Percentiles rank a stretch among this genome's conserved stretches.
Conservation (phyloP, 1,140 invertebrate genomes). For the Euglossa dilemma region DNA sequence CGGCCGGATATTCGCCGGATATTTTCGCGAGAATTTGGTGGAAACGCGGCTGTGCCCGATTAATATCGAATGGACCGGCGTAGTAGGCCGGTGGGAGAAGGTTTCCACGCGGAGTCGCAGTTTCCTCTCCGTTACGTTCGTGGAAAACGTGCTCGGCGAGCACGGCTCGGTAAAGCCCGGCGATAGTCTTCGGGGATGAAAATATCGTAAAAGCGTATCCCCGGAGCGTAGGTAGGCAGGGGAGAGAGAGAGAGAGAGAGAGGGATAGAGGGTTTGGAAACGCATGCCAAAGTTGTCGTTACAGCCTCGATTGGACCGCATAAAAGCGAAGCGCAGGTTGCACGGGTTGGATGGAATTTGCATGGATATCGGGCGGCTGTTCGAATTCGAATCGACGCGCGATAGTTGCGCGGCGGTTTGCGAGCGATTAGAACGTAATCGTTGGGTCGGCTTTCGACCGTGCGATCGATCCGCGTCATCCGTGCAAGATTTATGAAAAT, state of each 20-base stretch:
- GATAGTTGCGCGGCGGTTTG: neutral
- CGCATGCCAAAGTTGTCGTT: neutral
- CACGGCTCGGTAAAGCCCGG: neutral
- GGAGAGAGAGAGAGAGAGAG: neutral
- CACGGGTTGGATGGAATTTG: slow-evolving; percentile 9
- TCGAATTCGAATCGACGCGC: slow-evolving; percentile 7
- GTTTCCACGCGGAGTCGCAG: neutral
- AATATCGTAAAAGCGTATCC: slow-evolving; percentile 16
- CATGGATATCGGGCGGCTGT: slow-evolving; percentile 5
- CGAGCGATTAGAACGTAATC: slow-evolving; percentile 11
- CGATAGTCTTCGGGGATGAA: slow-evolving; percentile 3
- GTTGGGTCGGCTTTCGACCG: slow-evolving; percentile 3
- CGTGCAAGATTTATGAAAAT: slow-evolving; percentile 64
- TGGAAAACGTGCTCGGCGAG: neutral
- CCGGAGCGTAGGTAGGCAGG: neutral
- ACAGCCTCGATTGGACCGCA: neutral
- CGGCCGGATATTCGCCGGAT: neutral
- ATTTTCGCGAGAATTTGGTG: neutral
- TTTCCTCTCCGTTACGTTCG: neutral
- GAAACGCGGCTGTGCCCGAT: slow-evolving; percentile 35
- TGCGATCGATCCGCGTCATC: slow-evolving; percentile 51
- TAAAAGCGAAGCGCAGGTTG: slow-evolving; percentile 6
- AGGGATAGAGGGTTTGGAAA: neutral
- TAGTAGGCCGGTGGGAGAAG: neutral
- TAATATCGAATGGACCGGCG: slow-evolving; percentile 58